Evolutionary conservation across 2,888 invertebrate species (phyloP).

Genomic region (Amiota mariae): DNA sequence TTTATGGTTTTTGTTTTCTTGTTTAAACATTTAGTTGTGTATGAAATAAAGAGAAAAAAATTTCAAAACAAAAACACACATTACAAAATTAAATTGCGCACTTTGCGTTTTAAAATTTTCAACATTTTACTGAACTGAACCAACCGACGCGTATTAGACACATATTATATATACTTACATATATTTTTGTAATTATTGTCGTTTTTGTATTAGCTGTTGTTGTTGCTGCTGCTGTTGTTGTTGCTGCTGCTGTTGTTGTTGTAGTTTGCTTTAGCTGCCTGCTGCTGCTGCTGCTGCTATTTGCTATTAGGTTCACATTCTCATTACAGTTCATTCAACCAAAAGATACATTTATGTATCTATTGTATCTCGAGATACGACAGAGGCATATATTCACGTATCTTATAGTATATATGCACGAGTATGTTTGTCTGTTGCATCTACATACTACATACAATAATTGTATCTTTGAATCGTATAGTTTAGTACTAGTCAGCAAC

Average conservation of each 20-base stretch:
- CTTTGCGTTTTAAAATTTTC: constrained; percentile 61
- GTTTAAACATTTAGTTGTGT: constrained; percentile 11
- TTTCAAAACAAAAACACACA: too few relatives aligned
- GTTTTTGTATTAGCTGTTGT: constrained; percentile 7
- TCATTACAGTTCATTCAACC: constrained; percentile 69
- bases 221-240: constrained; percentile 27
- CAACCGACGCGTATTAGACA: neutral
- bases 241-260: constrained; percentile 26
- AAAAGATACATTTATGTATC: constrained; percentile 66
- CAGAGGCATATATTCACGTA: too few relatives aligned
- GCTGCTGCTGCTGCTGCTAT: constrained; percentile 28
- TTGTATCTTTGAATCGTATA: neutral
- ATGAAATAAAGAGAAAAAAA: neutral
- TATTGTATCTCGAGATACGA: constrained; percentile 55
- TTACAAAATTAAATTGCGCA: constrained; percentile 58
- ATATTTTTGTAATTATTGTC: neutral
- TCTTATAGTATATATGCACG: too few relatives aligned
- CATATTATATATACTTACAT: constrained; percentile 21
- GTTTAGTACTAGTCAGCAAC: too few relatives aligned
- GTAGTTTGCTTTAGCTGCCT: too few relatives aligned
- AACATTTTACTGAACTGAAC: constrained; percentile 43
- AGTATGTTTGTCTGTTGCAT: too few relatives aligned
- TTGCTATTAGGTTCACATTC: constrained; percentile 63
- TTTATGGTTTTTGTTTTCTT: constrained; percentile 2
- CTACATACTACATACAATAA: too few relatives aligned